Percentiles rank a stretch among this genome's conserved stretches.
These are phyloP conservation scores for Phylloscopus trochilus DNA, from an alignment of 2,113 vertebrate genomes.

Conservation along the genomic window DNA sequence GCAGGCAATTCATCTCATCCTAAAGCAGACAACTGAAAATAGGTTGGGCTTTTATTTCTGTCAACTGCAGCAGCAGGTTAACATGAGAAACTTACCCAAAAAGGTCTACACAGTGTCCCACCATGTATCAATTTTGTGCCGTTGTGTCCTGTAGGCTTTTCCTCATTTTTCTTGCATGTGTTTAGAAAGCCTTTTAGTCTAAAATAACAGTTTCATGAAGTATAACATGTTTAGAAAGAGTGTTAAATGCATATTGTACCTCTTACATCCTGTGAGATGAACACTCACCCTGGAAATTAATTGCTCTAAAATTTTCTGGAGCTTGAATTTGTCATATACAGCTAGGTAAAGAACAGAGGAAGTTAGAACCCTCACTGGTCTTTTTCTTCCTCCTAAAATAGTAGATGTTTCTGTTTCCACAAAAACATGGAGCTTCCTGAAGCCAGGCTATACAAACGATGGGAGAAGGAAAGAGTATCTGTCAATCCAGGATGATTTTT, in stretches of 20 bases:
- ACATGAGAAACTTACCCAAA: not conserved
- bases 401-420: not conserved
- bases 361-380: not conserved
- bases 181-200: not conserved
- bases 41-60: not conserved
- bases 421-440: not conserved
- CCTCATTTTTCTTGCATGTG: not conserved
- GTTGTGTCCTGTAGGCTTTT: not conserved
- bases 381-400: not conserved
- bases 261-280: not conserved
- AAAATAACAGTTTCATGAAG: not conserved
- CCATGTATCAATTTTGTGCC: not conserved
- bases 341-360: not conserved
- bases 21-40: constrained; percentile 5
- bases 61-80: not conserved
- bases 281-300: not conserved
- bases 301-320: not conserved
- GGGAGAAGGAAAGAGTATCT: not conserved
- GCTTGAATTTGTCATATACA: not conserved
- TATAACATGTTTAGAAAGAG: not conserved
- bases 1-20: not conserved
- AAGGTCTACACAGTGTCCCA: not conserved
- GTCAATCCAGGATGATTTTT: not conserved
- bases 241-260: not conserved
- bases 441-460: not conserved